phyloP scores from a whole-genome alignment of 2,797 vertebrate species.

The Eulemur rubriventer region DNA sequence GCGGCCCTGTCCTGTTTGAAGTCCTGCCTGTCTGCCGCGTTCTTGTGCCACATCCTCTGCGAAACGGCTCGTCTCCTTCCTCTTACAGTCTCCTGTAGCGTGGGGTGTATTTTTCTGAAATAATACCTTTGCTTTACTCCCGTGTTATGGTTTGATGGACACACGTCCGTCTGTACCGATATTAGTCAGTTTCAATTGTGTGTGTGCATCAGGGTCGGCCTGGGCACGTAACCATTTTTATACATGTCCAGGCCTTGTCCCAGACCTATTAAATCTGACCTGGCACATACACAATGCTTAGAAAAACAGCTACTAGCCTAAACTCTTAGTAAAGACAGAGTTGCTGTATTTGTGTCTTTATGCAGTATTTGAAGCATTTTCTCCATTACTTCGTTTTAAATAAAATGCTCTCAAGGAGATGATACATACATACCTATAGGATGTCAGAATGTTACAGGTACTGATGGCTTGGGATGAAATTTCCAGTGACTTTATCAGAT shows the following conservation, averaged over 20 bases:
- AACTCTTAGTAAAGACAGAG: neutral
- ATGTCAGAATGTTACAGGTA: neutral
- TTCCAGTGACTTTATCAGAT: neutral
- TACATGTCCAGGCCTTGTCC: neutral
- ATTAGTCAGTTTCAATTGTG: neutral
- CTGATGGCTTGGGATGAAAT: neutral
- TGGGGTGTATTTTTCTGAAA: neutral
- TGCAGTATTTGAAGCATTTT: neutral
- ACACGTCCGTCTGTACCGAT: neutral
- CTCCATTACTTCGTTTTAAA: neutral
- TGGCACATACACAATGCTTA: neutral
- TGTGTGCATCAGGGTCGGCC: neutral
- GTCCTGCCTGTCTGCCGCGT: neutral
- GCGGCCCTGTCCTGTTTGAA: too few relatives aligned
- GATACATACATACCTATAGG: neutral
- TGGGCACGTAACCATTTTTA: neutral
- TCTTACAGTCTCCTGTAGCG: neutral
- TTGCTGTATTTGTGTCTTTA: neutral
- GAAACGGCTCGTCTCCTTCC: neutral
- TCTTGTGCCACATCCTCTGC: accelerated
- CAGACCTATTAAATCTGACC: neutral
- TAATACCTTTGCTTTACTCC: neutral
- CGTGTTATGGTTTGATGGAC: neutral
- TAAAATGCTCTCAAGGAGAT: neutral
- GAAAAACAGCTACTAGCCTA: neutral